phyloP scores from a whole-genome alignment of 2,888 invertebrate genomes.

The Buathra laborator region DNA sequence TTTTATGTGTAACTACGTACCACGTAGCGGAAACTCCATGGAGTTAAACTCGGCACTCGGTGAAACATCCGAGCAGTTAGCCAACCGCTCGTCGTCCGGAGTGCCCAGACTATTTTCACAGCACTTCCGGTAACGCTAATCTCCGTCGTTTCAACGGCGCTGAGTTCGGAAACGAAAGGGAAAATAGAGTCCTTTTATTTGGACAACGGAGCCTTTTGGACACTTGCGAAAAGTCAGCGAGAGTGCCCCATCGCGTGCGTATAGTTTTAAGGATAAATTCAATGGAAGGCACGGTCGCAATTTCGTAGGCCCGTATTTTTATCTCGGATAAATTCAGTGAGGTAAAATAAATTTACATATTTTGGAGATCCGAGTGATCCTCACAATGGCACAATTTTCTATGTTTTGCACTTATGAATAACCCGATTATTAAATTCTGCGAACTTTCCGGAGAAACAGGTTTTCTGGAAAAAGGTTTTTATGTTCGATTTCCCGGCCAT shows the following conservation, averaged over 20 bases:
- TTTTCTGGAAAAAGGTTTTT: not conserved
- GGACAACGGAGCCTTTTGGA: not conserved
- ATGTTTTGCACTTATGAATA: constrained; percentile 1
- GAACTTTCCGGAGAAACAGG: constrained; percentile 19
- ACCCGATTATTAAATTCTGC: constrained; percentile 62
- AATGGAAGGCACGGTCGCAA: not conserved
- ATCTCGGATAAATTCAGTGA: constrained; percentile 6
- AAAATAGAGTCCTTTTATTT: constrained; percentile 11
- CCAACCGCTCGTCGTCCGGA: constrained; percentile 15
- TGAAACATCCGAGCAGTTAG: constrained; percentile 26
- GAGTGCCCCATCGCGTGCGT: not conserved
- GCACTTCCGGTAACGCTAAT: constrained; percentile 27
- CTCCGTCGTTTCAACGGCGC: not conserved
- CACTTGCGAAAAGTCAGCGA: not conserved
- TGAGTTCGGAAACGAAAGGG: not conserved
- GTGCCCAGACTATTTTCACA: constrained; percentile 14
- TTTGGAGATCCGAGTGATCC: constrained; percentile 9
- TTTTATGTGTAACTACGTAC: constrained; percentile 29
- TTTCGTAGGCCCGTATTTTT: constrained; percentile 1
- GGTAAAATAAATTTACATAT: constrained; percentile 30
- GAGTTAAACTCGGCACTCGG: constrained; percentile 13
- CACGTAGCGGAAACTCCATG: constrained; percentile 20
- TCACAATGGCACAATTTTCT: constrained; percentile 4
- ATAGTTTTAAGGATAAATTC: not conserved
- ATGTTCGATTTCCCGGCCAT: not conserved